A percentile compares a stretch with the other conserved stretches of the same genome.
These are phyloP conservation scores for Euwallacea fornicatus DNA, from an alignment of 1,140 invertebrate species.

Conservation along the genomic window DNA sequence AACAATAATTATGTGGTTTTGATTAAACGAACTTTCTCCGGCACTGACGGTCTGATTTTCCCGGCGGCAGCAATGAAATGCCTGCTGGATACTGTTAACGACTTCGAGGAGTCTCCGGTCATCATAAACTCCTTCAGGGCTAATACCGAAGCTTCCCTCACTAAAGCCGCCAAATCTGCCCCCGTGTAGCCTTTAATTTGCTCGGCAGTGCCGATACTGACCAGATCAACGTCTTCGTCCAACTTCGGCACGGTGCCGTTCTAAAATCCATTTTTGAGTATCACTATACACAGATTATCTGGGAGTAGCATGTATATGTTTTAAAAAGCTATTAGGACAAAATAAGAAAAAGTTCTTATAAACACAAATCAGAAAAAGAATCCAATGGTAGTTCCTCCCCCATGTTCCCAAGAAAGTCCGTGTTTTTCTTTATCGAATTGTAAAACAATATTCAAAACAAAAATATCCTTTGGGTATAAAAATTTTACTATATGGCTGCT, in stretches of 20 bases:
- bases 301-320: too few species aligned
- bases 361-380: too few species aligned
- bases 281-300: too few species aligned
- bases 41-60: constrained; percentile 81
- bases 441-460: too few species aligned
- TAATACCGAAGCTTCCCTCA: constrained; percentile 79
- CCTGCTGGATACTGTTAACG: constrained; percentile 55
- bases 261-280: constrained; percentile 49
- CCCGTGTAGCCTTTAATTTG: constrained; percentile 83
- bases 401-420: too few species aligned
- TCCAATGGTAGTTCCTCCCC: too few species aligned
- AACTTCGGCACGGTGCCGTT: constrained; percentile 77
- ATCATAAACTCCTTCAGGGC: constrained; percentile 70
- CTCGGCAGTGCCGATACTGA: constrained; percentile 64
- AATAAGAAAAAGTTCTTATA: too few species aligned
- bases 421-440: too few species aligned
- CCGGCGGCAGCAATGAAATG: constrained; percentile 64
- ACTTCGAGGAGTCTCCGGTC: constrained; percentile 40
- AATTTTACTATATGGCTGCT: too few species aligned
- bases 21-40: constrained; percentile 59
- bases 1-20: neutral
- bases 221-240: constrained; percentile 75
- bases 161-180: constrained; percentile 86
- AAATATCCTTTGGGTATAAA: too few species aligned
- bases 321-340: too few species aligned